Evolutionary conservation across 2,113 vertebrate genomes (phyloP), one percentile per base, ranked within the genome.

Genomic region (Corvus moneduloides): DNA sequence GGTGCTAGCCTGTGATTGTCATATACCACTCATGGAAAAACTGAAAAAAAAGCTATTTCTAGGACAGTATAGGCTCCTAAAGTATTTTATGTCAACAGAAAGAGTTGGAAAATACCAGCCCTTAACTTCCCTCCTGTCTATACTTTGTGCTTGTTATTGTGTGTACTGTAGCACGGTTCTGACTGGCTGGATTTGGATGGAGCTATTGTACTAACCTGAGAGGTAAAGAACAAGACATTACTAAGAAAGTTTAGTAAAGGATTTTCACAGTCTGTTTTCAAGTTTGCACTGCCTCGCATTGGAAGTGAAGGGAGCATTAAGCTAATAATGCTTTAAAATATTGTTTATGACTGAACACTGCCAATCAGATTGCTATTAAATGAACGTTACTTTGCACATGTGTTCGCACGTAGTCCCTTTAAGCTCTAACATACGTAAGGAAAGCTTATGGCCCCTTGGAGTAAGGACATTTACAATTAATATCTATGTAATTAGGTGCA

Each of bases 161-260:
- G 48, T 94, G 61, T 94, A 63, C 51, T 79, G 51, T 90, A 86
- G 71, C 72, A 43, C 77, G 63, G 76, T 93, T 96, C 83, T 93
- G 83, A 64, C 67, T 83, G 91, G 55, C 77, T 92, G 84, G 85
- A 44, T 87, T 77, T 83, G 54, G 78, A 24, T 85, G 58, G 58
- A 83, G 46, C 51, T 76, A 2, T 64, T 78, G 32, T 94, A 91
- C 55, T 95, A 93, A 96, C 19, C 30, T 44, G 82, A 67, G 59
- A 78, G 54, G 30, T 77, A 66, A 91, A 77, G 67, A 85, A 13
- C 32, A 66, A 54, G 22, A 49, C n/a, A 10, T 54, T 73, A 27
- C 59, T 77, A 32, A 81, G 76, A 24, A 87, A 72, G 54, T 82
- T 61, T 84, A 56, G 4, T 32, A 46, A 55, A 46, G 58, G 44